Conservation (phyloP, 2,797 vertebrate species). For the Craterocephalus amniculus region DNA sequence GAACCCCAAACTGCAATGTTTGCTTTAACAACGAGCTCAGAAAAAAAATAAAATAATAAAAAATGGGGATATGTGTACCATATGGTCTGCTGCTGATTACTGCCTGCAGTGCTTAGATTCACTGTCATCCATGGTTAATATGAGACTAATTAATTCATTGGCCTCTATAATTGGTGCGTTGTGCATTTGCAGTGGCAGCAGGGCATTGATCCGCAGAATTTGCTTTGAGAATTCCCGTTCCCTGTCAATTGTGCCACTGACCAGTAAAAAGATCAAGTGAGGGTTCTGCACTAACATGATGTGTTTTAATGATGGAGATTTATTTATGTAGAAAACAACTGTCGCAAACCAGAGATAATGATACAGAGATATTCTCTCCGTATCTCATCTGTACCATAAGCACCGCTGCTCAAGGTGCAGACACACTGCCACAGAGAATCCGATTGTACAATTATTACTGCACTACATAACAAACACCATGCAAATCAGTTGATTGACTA, state of each 20-base stretch:
- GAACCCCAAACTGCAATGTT: conserved; percentile 31
- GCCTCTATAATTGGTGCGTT: conserved; percentile 35
- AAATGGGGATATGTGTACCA: conserved; percentile 30
- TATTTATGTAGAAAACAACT: conserved; percentile 19
- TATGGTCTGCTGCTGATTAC: conserved; percentile 33
- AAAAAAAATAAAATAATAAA: too few relatives aligned
- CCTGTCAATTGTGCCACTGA: conserved; percentile 41
- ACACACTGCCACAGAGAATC: conserved; percentile 30
- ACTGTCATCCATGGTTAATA: conserved; percentile 62
- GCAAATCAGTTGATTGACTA: conserved; percentile 40
- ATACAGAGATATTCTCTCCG: conserved; percentile 7
- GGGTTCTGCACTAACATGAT: conserved; percentile 11
- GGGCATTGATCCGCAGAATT: conserved; percentile 38
- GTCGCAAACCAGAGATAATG: conserved; percentile 18
- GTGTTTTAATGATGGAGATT: conserved; percentile 5
- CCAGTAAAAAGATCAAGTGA: conserved; percentile 47
- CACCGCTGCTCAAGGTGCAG: conserved; percentile 23
- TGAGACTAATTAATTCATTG: conserved; percentile 62
- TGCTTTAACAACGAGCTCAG: conserved; percentile 11
- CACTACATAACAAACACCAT: conserved; percentile 37
- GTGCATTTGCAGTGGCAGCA: conserved; percentile 41
- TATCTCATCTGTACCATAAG: conserved; percentile 4
- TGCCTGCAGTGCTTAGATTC: conserved; percentile 40
- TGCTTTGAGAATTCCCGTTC: conserved; percentile 51
- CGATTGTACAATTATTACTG: conserved; percentile 40